Evolutionary conservation across 2,888 invertebrate genomes (phyloP).

Genomic region (Koerneria pararmatus): DNA sequence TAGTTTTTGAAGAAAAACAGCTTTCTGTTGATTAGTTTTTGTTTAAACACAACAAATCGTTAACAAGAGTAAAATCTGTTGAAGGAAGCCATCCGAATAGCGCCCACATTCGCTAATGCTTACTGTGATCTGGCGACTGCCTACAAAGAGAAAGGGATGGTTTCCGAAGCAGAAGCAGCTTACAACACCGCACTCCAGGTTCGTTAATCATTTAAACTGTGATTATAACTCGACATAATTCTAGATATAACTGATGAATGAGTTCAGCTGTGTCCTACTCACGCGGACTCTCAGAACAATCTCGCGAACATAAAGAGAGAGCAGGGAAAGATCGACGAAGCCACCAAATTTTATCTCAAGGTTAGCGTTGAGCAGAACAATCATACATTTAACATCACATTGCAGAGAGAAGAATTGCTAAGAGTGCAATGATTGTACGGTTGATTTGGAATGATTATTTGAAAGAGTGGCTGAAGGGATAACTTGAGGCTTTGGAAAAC

Average conservation of each 20-base stretch:
- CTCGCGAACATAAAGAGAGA: conserved; percentile 95
- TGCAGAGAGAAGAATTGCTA: background rate
- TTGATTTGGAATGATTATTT: too few relatives aligned
- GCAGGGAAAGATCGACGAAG: conserved; percentile 94
- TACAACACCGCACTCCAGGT: conserved; percentile 53
- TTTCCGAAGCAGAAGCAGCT: conserved; percentile 51
- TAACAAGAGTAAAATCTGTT: conserved; percentile 98
- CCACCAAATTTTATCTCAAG: conserved; percentile 84
- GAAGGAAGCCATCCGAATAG: conserved; percentile 85
- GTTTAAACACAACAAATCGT: too few relatives aligned
- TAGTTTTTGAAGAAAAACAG: background rate
- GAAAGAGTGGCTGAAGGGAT: too few relatives aligned
- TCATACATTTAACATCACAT: background rate
- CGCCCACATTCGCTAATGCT: conserved; percentile 97
- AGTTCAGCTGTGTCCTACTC: conserved; percentile 80
- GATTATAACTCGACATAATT: background rate
- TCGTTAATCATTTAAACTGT: background rate
- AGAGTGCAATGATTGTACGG: too few relatives aligned
- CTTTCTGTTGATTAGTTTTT: conserved; percentile 79
- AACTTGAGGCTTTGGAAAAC: conserved; percentile 63
- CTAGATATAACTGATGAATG: background rate
- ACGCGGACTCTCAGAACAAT: conserved; percentile 97
- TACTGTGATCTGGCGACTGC: conserved; percentile 99
- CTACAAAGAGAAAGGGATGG: conserved; percentile 78
- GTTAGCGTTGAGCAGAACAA: conserved; percentile 61